Base-by-base conservation (phyloP, 2,888 invertebrate species). In the Baronia brevicornis region DNA sequence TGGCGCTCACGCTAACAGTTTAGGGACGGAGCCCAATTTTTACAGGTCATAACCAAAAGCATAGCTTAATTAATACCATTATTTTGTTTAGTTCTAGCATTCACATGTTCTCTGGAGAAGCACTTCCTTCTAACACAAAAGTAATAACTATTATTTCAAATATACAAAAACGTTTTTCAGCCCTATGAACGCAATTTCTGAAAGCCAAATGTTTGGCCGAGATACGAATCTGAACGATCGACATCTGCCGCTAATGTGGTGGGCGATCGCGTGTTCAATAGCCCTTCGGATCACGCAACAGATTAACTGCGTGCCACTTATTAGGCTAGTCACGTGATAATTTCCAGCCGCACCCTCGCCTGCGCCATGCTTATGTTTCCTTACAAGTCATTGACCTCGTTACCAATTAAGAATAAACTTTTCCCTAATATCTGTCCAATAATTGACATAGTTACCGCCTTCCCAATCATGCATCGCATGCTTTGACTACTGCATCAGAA, bases 331-430 rank as follows among this genome's bases (percentile, higher is more conserved):
- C 43, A 48, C 42, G 46, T 43, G 39, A 45, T 21, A 43, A 38
- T 24, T 34, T 19, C 19, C 35, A 25, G 36, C 33, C 44, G 39
- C 45, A 31, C 52, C 51, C 38, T 33, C 25, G 17, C 26, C 7
- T 22, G 28, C 22, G 21, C 36, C 36, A 28, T 37, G 25, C 30
- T 34, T 30, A 33, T 37, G 24, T 22, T 10, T 7, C 20, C 25
- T 36, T 26, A 23, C 34, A 38, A 38, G 51, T 42, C 45, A 44
- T 37, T 46, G 44, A 51, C 48, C 26, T 21, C 13, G 1, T 7
- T 27, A 9, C 12, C 4, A 17, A 6, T 11, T 11, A 13, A 10
- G n/a, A n/a, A n/a, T n/a, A n/a, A n/a, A n/a, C n/a, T n/a, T n/a
- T n/a, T n/a, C n/a, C n/a, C n/a, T n/a, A n/a, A n/a, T n/a, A n/a